These are phyloP conservation scores for Pollachius pollachius DNA, from an alignment of 2,113 vertebrate genomes.

Conservation along the genomic window DNA sequence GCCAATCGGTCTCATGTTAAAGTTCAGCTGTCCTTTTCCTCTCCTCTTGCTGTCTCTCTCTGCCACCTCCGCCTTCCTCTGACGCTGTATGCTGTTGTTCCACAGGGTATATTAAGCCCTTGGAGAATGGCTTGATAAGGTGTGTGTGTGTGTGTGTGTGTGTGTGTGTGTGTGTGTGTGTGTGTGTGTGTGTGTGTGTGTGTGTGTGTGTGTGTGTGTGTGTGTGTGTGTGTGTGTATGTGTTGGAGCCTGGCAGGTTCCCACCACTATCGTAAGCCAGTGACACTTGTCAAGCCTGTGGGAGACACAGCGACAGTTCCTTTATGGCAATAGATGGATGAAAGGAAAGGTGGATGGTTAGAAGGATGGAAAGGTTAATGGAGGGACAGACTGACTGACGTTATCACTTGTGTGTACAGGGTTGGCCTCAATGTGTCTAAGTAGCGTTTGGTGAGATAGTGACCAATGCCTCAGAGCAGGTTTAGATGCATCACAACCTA, in stretches of 20 bases:
- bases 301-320: background rate
- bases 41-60: background rate
- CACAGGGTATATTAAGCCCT: constrained; percentile 46
- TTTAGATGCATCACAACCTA: no score
- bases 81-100: constrained; percentile 3
- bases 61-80: background rate
- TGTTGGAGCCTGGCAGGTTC: background rate
- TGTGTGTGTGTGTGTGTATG: no score
- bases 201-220: no score
- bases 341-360: background rate
- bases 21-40: background rate
- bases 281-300: background rate
- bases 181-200: no score
- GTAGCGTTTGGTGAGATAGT: no score
- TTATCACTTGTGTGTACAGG: no score
- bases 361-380: background rate
- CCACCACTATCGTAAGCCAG: background rate
- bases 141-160: background rate
- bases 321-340: background rate
- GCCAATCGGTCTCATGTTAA: background rate
- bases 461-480: no score
- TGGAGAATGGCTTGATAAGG: background rate
- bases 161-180: no score
- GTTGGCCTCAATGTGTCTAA: no score
- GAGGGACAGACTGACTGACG: background rate